Percentiles rank a stretch among this genome's conserved stretches.
Evolutionary conservation across 2,888 invertebrate species (phyloP).

Genomic region (Pachydiplax longipennis): DNA sequence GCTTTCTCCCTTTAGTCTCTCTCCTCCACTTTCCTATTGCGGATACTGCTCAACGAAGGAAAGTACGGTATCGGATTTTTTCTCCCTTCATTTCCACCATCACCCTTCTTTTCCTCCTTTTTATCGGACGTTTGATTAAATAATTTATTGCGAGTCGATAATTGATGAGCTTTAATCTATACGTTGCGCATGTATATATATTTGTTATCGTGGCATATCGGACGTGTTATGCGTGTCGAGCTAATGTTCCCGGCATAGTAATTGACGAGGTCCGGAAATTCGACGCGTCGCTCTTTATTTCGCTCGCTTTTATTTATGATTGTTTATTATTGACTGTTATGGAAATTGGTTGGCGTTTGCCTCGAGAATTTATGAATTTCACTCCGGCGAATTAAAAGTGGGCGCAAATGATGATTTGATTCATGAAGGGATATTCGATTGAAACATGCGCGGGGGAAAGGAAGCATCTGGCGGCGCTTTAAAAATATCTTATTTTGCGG

Average conservation of each 20-base stretch:
- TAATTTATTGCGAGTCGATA: background rate
- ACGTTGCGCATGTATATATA: background rate
- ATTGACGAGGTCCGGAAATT: slow-evolving; percentile 21
- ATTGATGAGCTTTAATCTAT: slow-evolving; percentile 40
- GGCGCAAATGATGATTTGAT: background rate
- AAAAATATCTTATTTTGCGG: background rate
- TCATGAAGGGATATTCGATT: background rate
- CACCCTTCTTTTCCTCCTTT: background rate
- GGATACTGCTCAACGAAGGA: background rate
- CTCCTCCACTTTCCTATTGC: background rate
- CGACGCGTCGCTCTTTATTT: slow-evolving; percentile 11
- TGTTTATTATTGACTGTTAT: slow-evolving; percentile 13
- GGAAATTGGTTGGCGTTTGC: background rate
- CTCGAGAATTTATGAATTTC: background rate
- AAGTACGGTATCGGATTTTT: background rate
- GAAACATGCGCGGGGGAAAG: background rate
- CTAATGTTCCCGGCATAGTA: slow-evolving; percentile 21
- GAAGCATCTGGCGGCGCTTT: background rate
- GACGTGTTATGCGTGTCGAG: slow-evolving; percentile 20
- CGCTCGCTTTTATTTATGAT: slow-evolving; percentile 2
- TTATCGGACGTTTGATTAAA: background rate
- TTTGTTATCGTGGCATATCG: slow-evolving; percentile 18
- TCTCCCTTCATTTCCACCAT: background rate
- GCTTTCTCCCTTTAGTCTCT: background rate
- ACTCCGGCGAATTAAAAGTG: background rate